phyloP scores from a whole-genome alignment of 1,140 invertebrate genomes.

The Drosophila gunungcola region DNA sequence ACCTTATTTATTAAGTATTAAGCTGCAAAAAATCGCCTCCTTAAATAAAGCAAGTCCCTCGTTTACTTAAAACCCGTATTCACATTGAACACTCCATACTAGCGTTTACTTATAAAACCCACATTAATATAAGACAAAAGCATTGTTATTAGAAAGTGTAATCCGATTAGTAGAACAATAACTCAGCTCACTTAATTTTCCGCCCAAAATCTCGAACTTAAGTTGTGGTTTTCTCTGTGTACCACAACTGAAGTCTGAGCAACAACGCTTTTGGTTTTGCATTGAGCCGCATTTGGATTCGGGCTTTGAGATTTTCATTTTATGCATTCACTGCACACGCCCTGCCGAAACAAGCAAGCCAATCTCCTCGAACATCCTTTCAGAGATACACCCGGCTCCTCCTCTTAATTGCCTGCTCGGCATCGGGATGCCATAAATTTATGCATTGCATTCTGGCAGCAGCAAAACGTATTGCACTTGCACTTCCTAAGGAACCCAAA shows the following conservation, averaged over 20 bases:
- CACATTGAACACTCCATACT: too few species aligned
- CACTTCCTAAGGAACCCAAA: conserved; percentile 9
- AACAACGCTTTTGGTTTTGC: conserved; percentile 55
- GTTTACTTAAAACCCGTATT: too few species aligned
- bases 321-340: conserved; percentile 78
- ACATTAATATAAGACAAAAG: too few species aligned
- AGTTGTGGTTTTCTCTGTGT: conserved; percentile 10
- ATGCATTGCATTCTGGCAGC: conserved; percentile 74
- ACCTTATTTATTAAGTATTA: too few species aligned
- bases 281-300: conserved; percentile 47
- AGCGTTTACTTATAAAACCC: too few species aligned
- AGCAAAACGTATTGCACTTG: conserved; percentile 47
- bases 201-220: background rate
- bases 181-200: background rate
- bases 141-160: background rate
- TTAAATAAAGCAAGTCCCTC: too few species aligned
- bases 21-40: too few species aligned
- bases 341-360: conserved; percentile 65
- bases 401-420: conserved; percentile 71
- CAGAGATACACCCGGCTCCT: background rate
- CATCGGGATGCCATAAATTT: conserved; percentile 71
- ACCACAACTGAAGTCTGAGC: conserved; percentile 26
- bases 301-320: conserved; percentile 70
- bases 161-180: background rate
- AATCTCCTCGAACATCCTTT: conserved; percentile 53